A percentile compares a stretch with the other conserved stretches of the same genome.
Evolutionary conservation across 2,113 vertebrate species (phyloP).

Genomic region (Prochilodus magdalenae): DNA sequence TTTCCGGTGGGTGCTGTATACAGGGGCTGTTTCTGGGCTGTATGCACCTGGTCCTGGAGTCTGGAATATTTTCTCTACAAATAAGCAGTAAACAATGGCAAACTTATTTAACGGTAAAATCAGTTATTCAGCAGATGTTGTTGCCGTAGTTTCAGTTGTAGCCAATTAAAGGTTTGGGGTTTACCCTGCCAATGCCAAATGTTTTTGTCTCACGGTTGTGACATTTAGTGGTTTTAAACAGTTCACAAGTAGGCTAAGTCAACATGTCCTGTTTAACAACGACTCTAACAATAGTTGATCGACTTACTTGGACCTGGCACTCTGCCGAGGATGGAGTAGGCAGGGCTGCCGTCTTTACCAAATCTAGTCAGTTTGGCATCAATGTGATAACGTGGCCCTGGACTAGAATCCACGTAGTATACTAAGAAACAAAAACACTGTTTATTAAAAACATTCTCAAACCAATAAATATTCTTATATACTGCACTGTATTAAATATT

Average conservation of each 20-base stretch:
- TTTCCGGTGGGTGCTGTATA: constrained; percentile 70
- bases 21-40: constrained; percentile 79
- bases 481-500: no score
- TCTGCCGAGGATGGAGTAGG: constrained; percentile 82
- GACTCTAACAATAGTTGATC: neutral
- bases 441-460: neutral
- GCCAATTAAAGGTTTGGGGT: neutral
- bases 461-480: no score
- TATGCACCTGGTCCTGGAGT: constrained; percentile 86
- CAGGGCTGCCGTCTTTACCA: constrained; percentile 79
- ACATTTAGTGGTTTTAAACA: constrained; percentile 10
- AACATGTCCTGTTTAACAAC: neutral
- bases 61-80: constrained; percentile 62
- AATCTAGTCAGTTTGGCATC: constrained; percentile 84
- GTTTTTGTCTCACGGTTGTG: constrained; percentile 8
- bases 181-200: neutral
- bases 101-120: no score
- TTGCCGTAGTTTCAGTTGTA: neutral
- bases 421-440: constrained; percentile 67
- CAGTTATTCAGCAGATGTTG: neutral
- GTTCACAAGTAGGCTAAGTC: neutral
- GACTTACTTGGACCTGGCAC: constrained; percentile 75
- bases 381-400: constrained; percentile 83
- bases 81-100: neutral
- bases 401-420: constrained; percentile 77